Percentiles rank a stretch among this genome's conserved stretches.
Conservation (phyloP, 2,888 invertebrate genomes). For the Pollenia labialis region DNA sequence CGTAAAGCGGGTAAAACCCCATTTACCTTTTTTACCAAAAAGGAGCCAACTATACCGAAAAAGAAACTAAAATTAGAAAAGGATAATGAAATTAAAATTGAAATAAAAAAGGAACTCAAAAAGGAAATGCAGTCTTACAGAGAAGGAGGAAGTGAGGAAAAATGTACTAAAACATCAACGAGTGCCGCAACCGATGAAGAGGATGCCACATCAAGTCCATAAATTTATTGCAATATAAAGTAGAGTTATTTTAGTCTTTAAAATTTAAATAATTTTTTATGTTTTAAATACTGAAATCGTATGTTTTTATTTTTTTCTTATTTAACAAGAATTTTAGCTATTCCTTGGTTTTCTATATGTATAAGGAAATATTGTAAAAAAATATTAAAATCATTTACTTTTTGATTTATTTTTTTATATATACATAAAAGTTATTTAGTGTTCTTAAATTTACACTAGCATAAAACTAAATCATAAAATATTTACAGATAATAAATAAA, state of each 20-base stretch:
- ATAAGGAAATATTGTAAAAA: constrained; percentile 7
- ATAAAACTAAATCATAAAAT: constrained; percentile 21
- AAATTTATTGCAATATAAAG: constrained; percentile 7
- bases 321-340: too few relatives aligned
- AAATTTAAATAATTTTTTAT: too few relatives aligned
- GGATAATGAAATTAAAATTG: constrained; percentile 26
- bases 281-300: too few relatives aligned
- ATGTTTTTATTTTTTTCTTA: too few relatives aligned
- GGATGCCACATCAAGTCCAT: constrained; percentile 32
- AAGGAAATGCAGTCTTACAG: background rate
- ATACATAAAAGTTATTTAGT: constrained; percentile 3
- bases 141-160: background rate
- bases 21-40: constrained; percentile 63
- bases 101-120: constrained; percentile 56
- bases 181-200: constrained; percentile 15
- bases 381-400: background rate
- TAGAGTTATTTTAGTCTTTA: background rate
- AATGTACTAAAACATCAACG: background rate
- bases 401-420: constrained; percentile 5
- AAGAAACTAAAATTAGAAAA: constrained; percentile 71
- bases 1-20: constrained; percentile 74
- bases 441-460: constrained; percentile 32
- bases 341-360: background rate
- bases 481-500: background rate
- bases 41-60: constrained; percentile 38